A percentile compares a stretch with the other conserved stretches of the same genome.
phyloP scores from a whole-genome alignment of 2,113 vertebrate species.

The Alaudala cheleensis region DNA sequence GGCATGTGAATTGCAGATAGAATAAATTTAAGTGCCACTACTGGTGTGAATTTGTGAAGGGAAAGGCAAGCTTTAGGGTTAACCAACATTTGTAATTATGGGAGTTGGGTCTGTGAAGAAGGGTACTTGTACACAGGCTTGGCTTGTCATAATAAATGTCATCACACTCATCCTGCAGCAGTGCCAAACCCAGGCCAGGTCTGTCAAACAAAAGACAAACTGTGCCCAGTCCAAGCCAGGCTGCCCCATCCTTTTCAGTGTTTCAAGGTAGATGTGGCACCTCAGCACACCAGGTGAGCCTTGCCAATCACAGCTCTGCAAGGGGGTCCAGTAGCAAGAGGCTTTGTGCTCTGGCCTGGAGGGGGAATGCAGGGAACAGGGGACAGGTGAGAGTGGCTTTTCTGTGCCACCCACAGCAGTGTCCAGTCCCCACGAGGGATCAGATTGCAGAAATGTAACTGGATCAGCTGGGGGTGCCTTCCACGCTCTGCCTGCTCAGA shows the following conservation, averaged over 20 bases:
- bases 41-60: background rate
- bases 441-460: background rate
- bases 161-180: background rate
- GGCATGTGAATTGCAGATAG: background rate
- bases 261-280: background rate
- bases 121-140: background rate
- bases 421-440: background rate
- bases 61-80: background rate
- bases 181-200: background rate
- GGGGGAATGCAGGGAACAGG: fast-evolving
- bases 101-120: background rate
- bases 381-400: background rate
- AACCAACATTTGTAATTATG: background rate
- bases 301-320: background rate
- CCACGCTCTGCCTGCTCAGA: background rate
- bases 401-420: background rate
- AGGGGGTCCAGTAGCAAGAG: background rate
- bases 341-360: background rate
- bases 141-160: background rate
- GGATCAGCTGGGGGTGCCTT: background rate
- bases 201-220: background rate
- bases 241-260: background rate
- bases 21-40: background rate
- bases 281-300: background rate
- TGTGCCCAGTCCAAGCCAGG: background rate